Evolutionary conservation across 2,888 invertebrate genomes (phyloP).

Genomic region (Notocelia uddmanniana): DNA sequence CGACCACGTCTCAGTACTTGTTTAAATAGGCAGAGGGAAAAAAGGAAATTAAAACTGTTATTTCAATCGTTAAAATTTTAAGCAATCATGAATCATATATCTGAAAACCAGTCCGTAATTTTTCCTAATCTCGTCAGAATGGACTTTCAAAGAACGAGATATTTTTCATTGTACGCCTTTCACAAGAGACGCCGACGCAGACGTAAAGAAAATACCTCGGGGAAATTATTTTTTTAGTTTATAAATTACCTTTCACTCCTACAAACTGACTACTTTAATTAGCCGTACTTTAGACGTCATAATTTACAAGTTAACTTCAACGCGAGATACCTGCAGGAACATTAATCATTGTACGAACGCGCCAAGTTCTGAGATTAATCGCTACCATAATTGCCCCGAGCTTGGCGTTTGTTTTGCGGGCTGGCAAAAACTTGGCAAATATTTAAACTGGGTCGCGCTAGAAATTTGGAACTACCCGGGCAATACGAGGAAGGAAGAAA

Average conservation of each 20-base stretch:
- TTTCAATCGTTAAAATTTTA: too few species aligned
- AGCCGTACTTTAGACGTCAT: constrained; percentile 15
- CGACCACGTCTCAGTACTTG: too few species aligned
- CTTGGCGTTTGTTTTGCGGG: constrained; percentile 27
- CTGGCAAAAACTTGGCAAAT: constrained; percentile 21
- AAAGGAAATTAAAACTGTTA: too few species aligned
- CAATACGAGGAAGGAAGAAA: neutral
- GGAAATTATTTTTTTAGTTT: neutral
- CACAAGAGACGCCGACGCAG: too few species aligned
- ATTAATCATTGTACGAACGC: constrained; percentile 20
- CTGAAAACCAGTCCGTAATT: too few species aligned
- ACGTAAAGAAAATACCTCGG: too few species aligned
- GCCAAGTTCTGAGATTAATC: constrained; percentile 32
- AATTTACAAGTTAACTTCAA: constrained; percentile 25
- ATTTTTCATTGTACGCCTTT: too few species aligned
- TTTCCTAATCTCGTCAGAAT: too few species aligned
- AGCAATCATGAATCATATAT: too few species aligned
- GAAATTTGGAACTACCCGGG: constrained; percentile 6
- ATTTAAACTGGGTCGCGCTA: constrained; percentile 20
- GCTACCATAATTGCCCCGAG: constrained; percentile 25
- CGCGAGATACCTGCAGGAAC: constrained; percentile 14
- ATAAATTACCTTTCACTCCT: neutral
- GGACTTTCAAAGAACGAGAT: too few species aligned
- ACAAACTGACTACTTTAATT: constrained; percentile 7
- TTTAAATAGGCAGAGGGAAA: too few species aligned